A percentile compares a stretch with the other conserved stretches of the same genome.
Evolutionary conservation across 2,888 invertebrate species (phyloP).

Genomic region (Pasiphila rectangulata): DNA sequence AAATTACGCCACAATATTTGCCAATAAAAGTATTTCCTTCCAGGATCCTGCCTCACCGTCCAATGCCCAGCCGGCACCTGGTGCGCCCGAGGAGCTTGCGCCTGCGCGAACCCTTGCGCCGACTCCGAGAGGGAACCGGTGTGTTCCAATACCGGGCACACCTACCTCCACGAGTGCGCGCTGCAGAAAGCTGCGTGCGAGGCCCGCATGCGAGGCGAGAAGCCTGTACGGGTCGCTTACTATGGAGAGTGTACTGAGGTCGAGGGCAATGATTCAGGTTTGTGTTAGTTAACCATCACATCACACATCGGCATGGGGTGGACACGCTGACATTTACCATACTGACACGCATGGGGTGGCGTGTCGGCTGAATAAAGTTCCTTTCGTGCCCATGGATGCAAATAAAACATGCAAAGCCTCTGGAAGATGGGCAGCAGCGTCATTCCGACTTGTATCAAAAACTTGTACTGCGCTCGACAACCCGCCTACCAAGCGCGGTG

Average conservation of each 20-base stretch:
- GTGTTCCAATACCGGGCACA: constrained; percentile 88
- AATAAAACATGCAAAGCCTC: no score
- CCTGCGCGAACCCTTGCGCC: constrained; percentile 89
- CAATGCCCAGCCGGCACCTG: constrained; percentile 89
- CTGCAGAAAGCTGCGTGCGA: constrained; percentile 88
- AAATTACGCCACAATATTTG: no score
- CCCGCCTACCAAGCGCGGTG: no score
- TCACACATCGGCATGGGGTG: no score
- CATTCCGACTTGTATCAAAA: no score
- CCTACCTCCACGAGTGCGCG: constrained; percentile 91
- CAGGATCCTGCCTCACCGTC: constrained; percentile 89
- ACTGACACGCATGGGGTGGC: no score
- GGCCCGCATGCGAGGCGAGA: constrained; percentile 83
- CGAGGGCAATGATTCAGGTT: constrained; percentile 76
- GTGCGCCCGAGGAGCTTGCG: constrained; percentile 91
- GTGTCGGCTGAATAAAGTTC: no score
- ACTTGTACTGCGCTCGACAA: no score
- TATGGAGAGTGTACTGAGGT: constrained; percentile 89
- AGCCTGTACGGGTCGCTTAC: constrained; percentile 80
- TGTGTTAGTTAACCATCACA: not conserved
- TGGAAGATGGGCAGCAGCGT: no score
- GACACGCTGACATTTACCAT: no score
- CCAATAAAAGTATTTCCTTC: not conserved
- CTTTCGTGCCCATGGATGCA: no score
- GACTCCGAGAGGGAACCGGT: constrained; percentile 85